Percentiles rank a stretch among this genome's conserved stretches.
phyloP scores from a whole-genome alignment of 2,888 invertebrate genomes.

The Maniola hyperantus region DNA sequence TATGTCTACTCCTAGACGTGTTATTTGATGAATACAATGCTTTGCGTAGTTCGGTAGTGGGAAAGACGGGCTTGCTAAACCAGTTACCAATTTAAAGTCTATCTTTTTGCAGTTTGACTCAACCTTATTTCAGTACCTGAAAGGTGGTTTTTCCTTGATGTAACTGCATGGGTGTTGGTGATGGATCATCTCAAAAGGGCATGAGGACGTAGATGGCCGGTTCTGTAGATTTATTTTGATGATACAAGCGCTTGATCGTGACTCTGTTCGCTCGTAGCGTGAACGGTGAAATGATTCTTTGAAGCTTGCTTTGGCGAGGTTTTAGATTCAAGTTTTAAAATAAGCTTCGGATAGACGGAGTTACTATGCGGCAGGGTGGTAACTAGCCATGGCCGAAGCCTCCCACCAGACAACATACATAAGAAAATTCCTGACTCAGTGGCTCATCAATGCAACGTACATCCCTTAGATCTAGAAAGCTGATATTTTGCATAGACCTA shows the following conservation, averaged over 20 bases:
- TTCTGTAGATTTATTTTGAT: constrained; percentile 45
- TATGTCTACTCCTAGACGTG: background rate
- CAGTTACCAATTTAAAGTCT: constrained; percentile 37
- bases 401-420: too few relatives aligned
- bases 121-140: constrained; percentile 3
- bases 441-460: too few relatives aligned
- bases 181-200: constrained; percentile 44
- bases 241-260: constrained; percentile 33
- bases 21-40: constrained; percentile 28
- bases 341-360: background rate
- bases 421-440: too few relatives aligned
- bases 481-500: too few relatives aligned
- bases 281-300: constrained; percentile 13
- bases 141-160: constrained; percentile 1
- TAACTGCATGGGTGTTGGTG: background rate
- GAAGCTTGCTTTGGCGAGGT: constrained; percentile 3
- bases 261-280: constrained; percentile 17
- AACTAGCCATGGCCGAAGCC: too few relatives aligned
- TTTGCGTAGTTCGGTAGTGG: constrained; percentile 44
- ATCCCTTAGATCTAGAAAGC: too few relatives aligned
- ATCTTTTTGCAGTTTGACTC: constrained; percentile 10
- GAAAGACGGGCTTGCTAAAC: constrained; percentile 42
- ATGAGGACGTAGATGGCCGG: constrained; percentile 41
- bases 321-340: background rate
- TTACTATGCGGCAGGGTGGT: too few relatives aligned